Base-by-base conservation (phyloP, 2,888 invertebrate genomes). In the Theretra japonica region DNA sequence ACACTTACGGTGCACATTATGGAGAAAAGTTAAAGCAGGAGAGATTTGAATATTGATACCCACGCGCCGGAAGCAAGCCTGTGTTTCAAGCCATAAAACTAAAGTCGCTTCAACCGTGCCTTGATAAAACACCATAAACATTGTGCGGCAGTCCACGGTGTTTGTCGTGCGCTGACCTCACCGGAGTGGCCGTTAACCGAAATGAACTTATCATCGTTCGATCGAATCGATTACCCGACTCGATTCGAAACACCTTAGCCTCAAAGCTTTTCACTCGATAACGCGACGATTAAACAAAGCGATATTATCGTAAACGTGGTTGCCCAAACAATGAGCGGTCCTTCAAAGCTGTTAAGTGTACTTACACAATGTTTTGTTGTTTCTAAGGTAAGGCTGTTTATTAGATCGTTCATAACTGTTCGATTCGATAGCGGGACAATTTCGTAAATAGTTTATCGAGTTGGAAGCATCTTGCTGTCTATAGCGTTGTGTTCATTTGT, bases 111-210 rank as follows among this genome's bases (percentile, higher is more conserved):
- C 81, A 88, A 90, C 88, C 88, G 87, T 88, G 89, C 85, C 86
- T 88, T 88, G 88, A 88, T 89, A 88, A 88, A 88, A 89, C 86
- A 88, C 86, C 85, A 89, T 89, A 89, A 92, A 92, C 80, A 82
- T 79, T 81, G 76, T 85, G 88, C 81, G 76, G 82, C 79, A 78
- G 83, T 82, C 81, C 80, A 76, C 81, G 81, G 83, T 84, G 85
- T 87, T 88, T 85, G 83, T 85, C 79, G 89, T 86, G 82, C 90
- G 84, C 84, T 90, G 89, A 90, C 90, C 90, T 86, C 88, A 72
- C 75, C 76, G 70, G 76, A 83, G 82, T 84, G 81, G 83, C 83
- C 86, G 86, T 88, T 88, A 90, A 86, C 84, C 85, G 82, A 87
- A 89, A 86, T 77, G 41, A 59, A 58, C 57, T 75, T 77, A 77